phyloP scores from a whole-genome alignment of 2,113 vertebrate genomes.

The Pterocles burchelli region DNA sequence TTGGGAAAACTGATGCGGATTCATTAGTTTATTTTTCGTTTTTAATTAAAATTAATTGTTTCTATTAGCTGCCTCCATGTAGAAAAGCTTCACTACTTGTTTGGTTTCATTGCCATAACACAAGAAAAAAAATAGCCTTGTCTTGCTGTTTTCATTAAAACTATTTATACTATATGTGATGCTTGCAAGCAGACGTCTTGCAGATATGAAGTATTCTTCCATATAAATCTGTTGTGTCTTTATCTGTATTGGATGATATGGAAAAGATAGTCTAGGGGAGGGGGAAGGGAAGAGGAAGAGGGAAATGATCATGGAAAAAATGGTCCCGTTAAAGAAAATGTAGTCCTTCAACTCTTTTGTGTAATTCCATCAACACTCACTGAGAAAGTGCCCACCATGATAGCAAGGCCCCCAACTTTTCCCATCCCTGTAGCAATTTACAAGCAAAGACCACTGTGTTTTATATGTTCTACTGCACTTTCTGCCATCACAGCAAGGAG shows the following conservation, averaged over 20 bases:
- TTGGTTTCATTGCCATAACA: not conserved
- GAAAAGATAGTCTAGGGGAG: not conserved
- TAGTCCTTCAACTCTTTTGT: not conserved
- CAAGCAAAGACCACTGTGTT: not conserved
- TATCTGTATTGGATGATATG: not conserved
- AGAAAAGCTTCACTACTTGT: not conserved
- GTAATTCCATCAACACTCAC: not conserved
- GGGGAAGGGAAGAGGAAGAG: not conserved
- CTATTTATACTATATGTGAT: not conserved
- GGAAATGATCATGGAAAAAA: not conserved
- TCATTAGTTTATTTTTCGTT: not conserved
- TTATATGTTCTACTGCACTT: not conserved
- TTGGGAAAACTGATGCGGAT: not conserved
- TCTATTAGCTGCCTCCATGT: not conserved
- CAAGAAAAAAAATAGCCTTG: not conserved
- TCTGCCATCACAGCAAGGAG: not conserved
- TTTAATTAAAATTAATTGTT: not conserved
- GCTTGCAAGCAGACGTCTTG: not conserved
- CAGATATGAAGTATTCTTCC: not conserved
- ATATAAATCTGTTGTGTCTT: not conserved
- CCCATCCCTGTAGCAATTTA: not conserved
- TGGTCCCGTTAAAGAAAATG: not conserved
- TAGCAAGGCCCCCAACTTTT: not conserved
- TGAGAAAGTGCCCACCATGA: not conserved
- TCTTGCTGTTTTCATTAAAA: not conserved